Evolutionary conservation across 2,797 vertebrate genomes (phyloP).

Genomic region (Epinephelus coioides): DNA sequence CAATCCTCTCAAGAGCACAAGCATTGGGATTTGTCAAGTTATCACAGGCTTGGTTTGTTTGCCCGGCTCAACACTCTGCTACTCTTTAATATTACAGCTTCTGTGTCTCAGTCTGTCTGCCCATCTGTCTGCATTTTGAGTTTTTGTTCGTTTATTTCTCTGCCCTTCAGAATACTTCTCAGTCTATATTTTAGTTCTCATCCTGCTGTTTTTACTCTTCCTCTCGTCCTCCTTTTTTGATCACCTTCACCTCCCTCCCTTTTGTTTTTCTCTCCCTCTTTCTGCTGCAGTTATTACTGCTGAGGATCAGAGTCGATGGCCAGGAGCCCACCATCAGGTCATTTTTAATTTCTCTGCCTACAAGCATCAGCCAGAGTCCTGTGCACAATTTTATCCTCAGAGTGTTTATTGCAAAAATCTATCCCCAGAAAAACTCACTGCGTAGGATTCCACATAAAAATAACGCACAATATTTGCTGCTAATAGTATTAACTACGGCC

Average conservation of each 20-base stretch:
- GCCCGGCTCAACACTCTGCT: constrained; percentile 39
- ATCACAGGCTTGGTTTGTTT: constrained; percentile 39
- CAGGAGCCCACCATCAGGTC: constrained; percentile 35
- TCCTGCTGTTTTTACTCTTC: neutral
- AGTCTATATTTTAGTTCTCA: neutral
- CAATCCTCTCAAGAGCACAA: constrained; percentile 68
- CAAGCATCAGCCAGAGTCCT: constrained; percentile 15
- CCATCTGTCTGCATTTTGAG: constrained; percentile 18
- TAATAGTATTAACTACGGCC: constrained; percentile 40
- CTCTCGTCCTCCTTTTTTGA: neutral
- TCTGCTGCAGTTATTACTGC: constrained; percentile 11
- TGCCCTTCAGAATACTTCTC: constrained; percentile 4
- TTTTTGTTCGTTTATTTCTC: neutral
- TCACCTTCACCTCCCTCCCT: constrained; percentile 14
- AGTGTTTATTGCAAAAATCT: constrained; percentile 20
- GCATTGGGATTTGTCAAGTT: constrained; percentile 66
- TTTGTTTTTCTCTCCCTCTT: constrained; percentile 7
- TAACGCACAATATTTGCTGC: constrained; percentile 40
- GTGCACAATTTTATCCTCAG: neutral
- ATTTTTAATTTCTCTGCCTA: constrained; percentile 31
- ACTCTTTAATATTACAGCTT: constrained; percentile 41
- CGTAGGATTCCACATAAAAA: constrained; percentile 29
- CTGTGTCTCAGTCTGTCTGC: constrained; percentile 26
- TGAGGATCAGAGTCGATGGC: constrained; percentile 45
- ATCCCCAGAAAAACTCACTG: constrained; percentile 16